These are phyloP conservation scores for Chelonus formosanus DNA, from an alignment of 2,888 invertebrate species.

Conservation along the genomic window DNA sequence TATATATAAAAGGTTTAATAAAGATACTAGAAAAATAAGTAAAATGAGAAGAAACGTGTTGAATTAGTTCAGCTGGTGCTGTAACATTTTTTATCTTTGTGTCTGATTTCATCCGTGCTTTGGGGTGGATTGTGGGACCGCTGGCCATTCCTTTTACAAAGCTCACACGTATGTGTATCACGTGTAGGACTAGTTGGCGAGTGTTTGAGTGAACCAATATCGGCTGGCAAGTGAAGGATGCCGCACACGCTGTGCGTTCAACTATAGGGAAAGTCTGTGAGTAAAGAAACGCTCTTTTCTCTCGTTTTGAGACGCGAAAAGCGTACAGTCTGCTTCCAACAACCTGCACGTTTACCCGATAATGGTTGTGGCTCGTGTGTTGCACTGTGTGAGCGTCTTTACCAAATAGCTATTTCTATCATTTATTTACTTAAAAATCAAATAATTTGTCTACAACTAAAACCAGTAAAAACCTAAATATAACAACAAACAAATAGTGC, in stretches of 20 bases:
- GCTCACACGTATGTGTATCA: conserved; percentile 6
- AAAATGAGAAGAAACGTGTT: neutral
- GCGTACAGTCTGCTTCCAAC: conserved; percentile 7
- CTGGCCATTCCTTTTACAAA: conserved; percentile 16
- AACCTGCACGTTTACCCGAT: conserved; percentile 23
- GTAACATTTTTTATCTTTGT: neutral
- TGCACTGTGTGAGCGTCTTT: conserved; percentile 8
- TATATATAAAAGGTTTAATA: too few species aligned
- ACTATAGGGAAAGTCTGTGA: conserved; percentile 42
- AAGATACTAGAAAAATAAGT: too few species aligned
- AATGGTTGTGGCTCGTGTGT: conserved; percentile 10
- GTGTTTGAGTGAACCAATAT: conserved; percentile 50
- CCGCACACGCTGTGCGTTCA: conserved; percentile 51
- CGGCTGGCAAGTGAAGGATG: conserved; percentile 53
- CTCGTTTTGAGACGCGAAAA: conserved; percentile 28
- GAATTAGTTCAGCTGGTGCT: conserved; percentile 4
- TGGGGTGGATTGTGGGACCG: conserved; percentile 9
- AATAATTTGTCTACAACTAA: too few species aligned
- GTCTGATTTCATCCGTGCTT: conserved; percentile 12
- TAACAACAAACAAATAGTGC: too few species aligned
- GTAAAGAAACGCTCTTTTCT: conserved; percentile 20
- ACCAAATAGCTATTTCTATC: neutral
- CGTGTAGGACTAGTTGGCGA: conserved; percentile 20
- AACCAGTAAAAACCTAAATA: too few species aligned
- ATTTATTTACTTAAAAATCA: neutral